Evolutionary conservation across 2,113 vertebrate species (phyloP), one percentile per base, ranked within the genome.

Genomic region (Oreotrochilus melanogaster): DNA sequence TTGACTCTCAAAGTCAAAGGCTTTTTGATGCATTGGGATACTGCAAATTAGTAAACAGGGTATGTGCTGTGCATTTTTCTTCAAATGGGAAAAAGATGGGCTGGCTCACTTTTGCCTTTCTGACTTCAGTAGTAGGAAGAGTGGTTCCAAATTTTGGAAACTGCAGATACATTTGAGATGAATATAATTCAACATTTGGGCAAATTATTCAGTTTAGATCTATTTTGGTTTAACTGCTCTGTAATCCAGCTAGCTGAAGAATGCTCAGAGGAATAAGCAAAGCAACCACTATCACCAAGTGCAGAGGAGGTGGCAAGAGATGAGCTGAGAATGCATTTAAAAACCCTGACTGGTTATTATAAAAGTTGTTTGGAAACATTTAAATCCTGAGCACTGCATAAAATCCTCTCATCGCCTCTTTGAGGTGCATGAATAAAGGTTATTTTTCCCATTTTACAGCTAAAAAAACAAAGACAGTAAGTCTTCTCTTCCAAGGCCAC

Each of bases 341-440:
- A 95, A 96, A 45, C 54, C 21, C 45, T 79, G 67, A 89, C 78
- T 92, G 16, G 71, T 79, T 89, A 50, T 95, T 93, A 81, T 70
- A 74, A 93, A 86, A 78, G 86, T 78, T 96, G 88, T 96, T 96
- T 96, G 92, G 94, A 95, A 94, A 95, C 89, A 60, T 95, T 92
- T 86, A 90, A 96, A 88, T 86, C 91, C 92, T 79, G 61, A 94
- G 72, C 85, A 51, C 93, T 73, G 75, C 88, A 88, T 94, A 95
- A 96, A 95, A 92, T 86, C 64, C 92, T 97, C 94, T 95, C 94
- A 94, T 94, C 75, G 2, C 92, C 85, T 95, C 89, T 97, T 92
- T 92, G 92, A 96, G 92, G 92, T 96, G 69, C 64, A 91, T 87
- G 92, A 96, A 92, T 96, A 93, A 97, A 95, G 92, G 79, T 92